These are phyloP conservation scores for Danio tinwini DNA, from an alignment of 2,797 vertebrate genomes.

Conservation along the genomic window DNA sequence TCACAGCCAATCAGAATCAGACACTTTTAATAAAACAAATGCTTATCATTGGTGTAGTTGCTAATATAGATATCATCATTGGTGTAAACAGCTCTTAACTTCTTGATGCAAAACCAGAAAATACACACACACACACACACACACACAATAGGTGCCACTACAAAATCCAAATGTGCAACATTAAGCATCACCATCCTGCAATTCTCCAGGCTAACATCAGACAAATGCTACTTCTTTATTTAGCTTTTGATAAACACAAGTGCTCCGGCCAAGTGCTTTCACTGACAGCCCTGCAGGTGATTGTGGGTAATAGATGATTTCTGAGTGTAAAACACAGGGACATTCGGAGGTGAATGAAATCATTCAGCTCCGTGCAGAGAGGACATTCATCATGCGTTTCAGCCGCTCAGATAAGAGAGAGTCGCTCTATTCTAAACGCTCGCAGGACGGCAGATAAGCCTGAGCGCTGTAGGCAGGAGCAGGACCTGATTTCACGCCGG, in stretches of 20 bases:
- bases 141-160: too few species aligned
- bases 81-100: too few species aligned
- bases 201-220: slow-evolving; percentile 26
- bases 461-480: slow-evolving; percentile 70
- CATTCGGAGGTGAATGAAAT: slow-evolving; percentile 71
- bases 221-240: slow-evolving; percentile 39
- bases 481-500: slow-evolving; percentile 46
- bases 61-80: too few species aligned
- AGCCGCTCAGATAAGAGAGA: slow-evolving; percentile 74
- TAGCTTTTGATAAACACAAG: slow-evolving; percentile 46
- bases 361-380: slow-evolving; percentile 69
- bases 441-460: slow-evolving; percentile 75
- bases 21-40: too few species aligned
- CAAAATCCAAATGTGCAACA: not conserved
- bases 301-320: slow-evolving; percentile 60
- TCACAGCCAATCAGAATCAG: too few species aligned
- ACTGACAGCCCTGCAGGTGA: slow-evolving; percentile 49
- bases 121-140: too few species aligned
- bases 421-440: slow-evolving; percentile 75
- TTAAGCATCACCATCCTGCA: slow-evolving; percentile 8
- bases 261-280: slow-evolving; percentile 25
- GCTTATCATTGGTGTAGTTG: too few species aligned
- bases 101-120: too few species aligned
- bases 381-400: slow-evolving; percentile 76
- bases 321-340: slow-evolving; percentile 62